These are phyloP conservation scores for Phortica okadai DNA, from an alignment of 2,888 invertebrate genomes.

Conservation along the genomic window DNA sequence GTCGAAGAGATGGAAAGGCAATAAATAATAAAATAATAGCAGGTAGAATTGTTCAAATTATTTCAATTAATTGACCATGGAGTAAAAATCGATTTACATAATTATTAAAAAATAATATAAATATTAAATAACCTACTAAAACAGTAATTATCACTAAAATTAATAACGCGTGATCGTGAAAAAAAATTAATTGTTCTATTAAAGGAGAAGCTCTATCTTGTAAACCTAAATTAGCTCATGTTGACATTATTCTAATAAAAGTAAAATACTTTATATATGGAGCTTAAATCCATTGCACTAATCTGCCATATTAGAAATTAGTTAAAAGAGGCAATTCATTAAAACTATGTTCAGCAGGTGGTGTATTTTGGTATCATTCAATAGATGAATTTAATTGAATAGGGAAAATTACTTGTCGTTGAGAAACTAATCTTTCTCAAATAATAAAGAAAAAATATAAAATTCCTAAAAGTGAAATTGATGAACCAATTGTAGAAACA, in stretches of 20 bases:
- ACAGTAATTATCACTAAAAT: slow-evolving; percentile 81
- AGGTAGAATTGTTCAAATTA: slow-evolving; percentile 81
- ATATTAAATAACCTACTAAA: slow-evolving; percentile 79
- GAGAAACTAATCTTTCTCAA: slow-evolving; percentile 80
- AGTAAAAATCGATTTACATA: slow-evolving; percentile 79
- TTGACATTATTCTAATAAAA: slow-evolving; percentile 78
- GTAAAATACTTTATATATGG: slow-evolving; percentile 81
- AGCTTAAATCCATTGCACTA: slow-evolving; percentile 83
- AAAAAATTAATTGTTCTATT: slow-evolving; percentile 83
- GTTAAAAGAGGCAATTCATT: slow-evolving; percentile 78
- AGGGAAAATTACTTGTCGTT: slow-evolving; percentile 78
- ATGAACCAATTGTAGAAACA: slow-evolving; percentile 82
- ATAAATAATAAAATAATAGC: slow-evolving; percentile 81
- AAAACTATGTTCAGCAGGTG: slow-evolving; percentile 80
- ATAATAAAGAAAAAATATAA: slow-evolving; percentile 81
- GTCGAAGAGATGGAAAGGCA: slow-evolving; percentile 80
- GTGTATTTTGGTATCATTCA: slow-evolving; percentile 81
- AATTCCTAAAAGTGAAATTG: slow-evolving; percentile 80
- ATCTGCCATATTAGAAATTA: slow-evolving; percentile 81
- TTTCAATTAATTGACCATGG: slow-evolving; percentile 80
- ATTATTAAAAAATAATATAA: slow-evolving; percentile 79
- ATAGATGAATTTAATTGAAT: slow-evolving; percentile 79
- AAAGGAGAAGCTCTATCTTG: background rate
- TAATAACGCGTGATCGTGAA: slow-evolving; percentile 80
- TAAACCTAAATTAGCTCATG: too few relatives aligned